phyloP scores from a whole-genome alignment of 2,797 vertebrate genomes.

The Eurystomus glaucurus region DNA sequence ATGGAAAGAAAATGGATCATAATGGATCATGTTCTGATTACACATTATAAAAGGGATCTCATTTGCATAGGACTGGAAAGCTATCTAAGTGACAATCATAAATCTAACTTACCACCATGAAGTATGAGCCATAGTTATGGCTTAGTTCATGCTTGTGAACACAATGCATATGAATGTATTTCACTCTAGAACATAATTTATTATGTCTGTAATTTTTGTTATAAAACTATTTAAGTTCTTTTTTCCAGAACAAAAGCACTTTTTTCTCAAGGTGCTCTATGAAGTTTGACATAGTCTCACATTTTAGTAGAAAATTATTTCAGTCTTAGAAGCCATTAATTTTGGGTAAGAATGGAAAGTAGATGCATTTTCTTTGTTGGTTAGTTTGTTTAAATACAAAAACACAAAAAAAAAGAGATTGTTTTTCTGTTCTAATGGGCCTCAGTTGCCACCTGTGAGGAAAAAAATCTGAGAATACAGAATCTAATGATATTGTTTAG shows the following conservation, averaged over 20 bases:
- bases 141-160: neutral
- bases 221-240: neutral
- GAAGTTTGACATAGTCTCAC: neutral
- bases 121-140: neutral
- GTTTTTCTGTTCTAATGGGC: neutral
- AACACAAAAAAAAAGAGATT: accelerated
- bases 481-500: neutral
- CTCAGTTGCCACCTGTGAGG: neutral
- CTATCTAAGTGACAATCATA: neutral
- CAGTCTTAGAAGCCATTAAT: neutral
- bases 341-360: neutral
- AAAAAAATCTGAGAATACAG: neutral
- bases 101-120: neutral
- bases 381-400: neutral
- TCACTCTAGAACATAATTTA: neutral
- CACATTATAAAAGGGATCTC: neutral
- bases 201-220: neutral
- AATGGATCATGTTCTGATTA: neutral
- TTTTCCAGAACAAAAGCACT: neutral
- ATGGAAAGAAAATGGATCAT: neutral
- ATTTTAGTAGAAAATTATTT: neutral
- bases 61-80: neutral
- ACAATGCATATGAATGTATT: neutral
- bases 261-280: neutral
- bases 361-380: neutral